Conservation (phyloP, 2,113 vertebrate genomes). For the Muntiacus muntjak region DNA sequence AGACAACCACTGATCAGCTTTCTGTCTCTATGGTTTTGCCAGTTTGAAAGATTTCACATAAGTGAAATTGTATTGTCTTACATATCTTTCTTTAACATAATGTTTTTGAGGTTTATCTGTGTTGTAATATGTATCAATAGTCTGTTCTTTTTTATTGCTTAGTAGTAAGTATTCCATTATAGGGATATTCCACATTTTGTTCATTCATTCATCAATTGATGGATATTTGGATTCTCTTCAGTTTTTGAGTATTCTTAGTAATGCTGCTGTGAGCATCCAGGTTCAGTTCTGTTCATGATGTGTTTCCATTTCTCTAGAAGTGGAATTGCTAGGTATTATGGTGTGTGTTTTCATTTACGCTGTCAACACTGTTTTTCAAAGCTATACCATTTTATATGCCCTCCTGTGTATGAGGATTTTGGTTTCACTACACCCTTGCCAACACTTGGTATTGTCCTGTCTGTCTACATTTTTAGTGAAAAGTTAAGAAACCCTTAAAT, state of each 20-base stretch:
- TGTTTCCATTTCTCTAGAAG: background rate
- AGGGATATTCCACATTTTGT: background rate
- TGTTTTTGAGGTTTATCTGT: background rate
- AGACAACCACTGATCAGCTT: too few species aligned
- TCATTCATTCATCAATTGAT: background rate
- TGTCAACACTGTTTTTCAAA: background rate
- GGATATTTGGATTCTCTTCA: background rate
- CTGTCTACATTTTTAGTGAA: background rate
- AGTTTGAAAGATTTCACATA: background rate
- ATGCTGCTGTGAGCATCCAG: background rate
- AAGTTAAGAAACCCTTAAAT: background rate
- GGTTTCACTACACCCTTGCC: background rate
- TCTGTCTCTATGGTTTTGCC: background rate
- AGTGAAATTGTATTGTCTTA: background rate
- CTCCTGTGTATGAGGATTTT: background rate
- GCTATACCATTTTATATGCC: background rate
- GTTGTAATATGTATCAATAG: too few species aligned
- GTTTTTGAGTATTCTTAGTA: background rate
- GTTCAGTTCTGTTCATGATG: background rate
- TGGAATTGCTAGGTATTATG: background rate
- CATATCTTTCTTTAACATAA: background rate
- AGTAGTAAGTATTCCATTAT: background rate
- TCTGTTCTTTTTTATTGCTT: background rate
- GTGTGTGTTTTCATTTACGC: background rate
- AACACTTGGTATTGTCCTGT: background rate